Evolutionary conservation across 1,140 invertebrate species (phyloP).

Genomic region (Dolichoris vasculosae): DNA sequence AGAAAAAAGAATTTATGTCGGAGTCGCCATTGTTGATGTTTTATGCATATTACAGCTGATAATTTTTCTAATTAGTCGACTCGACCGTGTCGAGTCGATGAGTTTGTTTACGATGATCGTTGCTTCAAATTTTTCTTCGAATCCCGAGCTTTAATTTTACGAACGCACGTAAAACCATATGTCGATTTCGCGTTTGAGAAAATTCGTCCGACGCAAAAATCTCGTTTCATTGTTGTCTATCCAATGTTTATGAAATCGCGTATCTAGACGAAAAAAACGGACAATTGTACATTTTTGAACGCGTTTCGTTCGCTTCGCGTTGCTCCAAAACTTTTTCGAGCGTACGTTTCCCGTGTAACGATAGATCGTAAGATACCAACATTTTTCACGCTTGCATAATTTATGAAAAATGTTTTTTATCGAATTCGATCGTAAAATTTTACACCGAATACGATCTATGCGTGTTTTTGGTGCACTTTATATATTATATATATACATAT

Average conservation of each 20-base stretch:
- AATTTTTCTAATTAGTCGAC: constrained; percentile 1
- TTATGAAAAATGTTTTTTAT: no score
- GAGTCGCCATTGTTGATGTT: constrained; percentile 44
- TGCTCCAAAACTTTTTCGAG: no score
- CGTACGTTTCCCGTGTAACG: no score
- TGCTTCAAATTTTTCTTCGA: neutral
- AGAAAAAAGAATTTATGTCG: constrained; percentile 7
- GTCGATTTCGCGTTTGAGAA: neutral
- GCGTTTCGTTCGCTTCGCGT: no score
- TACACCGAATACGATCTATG: no score
- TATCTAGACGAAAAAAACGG: no score
- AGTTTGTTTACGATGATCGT: constrained; percentile 1
- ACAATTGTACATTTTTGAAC: no score
- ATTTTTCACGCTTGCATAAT: no score
- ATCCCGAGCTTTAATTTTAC: neutral
- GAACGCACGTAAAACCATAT: neutral
- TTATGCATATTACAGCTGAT: constrained; percentile 43
- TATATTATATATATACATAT: constrained; percentile 9
- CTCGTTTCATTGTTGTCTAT: neutral
- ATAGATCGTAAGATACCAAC: no score
- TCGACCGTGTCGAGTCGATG: neutral
- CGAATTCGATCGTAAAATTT: no score
- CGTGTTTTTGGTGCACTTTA: no score
- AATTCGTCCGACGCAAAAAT: neutral
- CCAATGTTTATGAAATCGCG: neutral